A percentile compares a stretch with the other conserved stretches of the same genome.
These are phyloP conservation scores for Gavialis gangeticus DNA, from an alignment of 2,113 vertebrate species.

Conservation along the genomic window DNA sequence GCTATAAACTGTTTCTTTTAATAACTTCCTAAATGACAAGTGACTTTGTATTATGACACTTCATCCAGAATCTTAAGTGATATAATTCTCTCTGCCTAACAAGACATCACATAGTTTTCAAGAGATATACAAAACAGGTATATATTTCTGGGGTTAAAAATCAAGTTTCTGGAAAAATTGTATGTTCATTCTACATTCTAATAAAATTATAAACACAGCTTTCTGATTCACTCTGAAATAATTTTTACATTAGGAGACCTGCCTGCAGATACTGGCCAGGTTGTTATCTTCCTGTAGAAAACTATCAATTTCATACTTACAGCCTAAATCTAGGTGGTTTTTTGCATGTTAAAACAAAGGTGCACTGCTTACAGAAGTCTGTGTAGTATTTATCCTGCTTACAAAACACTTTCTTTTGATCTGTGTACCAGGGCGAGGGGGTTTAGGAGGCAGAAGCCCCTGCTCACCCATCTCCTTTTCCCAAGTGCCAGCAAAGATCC, in stretches of 20 bases:
- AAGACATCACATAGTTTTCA: neutral
- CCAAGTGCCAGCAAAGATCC: too few species aligned
- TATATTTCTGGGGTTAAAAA: neutral
- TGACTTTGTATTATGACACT: neutral
- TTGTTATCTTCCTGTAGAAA: neutral
- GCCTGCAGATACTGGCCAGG: neutral
- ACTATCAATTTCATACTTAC: neutral
- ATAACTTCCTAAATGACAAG: neutral
- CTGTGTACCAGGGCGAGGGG: too few species aligned
- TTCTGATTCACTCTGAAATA: neutral
- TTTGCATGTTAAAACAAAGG: neutral
- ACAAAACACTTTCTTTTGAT: neutral
- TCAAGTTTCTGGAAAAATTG: neutral
- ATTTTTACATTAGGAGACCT: neutral
- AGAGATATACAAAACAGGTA: neutral
- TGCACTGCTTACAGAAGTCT: neutral
- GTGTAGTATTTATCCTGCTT: neutral
- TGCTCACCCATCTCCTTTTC: too few species aligned
- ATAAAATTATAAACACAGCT: neutral
- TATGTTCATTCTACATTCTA: neutral
- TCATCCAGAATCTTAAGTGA: neutral
- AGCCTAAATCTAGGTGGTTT: rapidly evolving
- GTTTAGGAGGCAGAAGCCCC: too few species aligned
- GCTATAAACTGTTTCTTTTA: neutral
- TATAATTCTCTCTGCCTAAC: neutral